Percentiles rank a stretch among this genome's conserved stretches.
Evolutionary conservation across 2,888 invertebrate species (phyloP).

Genomic region (Lasioglossum morio): DNA sequence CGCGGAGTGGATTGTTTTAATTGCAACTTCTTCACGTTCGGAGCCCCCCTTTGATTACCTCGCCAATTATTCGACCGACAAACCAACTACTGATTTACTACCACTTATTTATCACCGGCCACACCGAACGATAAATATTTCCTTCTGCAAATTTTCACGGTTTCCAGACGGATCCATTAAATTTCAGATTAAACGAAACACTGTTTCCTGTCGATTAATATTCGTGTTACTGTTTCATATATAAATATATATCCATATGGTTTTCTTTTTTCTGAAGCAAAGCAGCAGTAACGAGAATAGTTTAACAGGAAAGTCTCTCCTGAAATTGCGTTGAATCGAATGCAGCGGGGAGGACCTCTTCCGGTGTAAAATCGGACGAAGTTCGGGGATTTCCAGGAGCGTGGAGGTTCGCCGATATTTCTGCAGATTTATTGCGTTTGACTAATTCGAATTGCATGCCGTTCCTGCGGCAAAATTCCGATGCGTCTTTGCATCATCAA

Average conservation of each 20-base stretch:
- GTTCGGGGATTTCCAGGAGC: neutral
- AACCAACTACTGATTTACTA: neutral
- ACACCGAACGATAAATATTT: neutral
- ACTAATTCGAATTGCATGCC: slow-evolving; percentile 48
- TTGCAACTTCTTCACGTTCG: slow-evolving; percentile 5
- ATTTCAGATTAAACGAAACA: neutral
- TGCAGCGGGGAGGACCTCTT: too few species aligned
- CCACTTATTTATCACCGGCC: neutral
- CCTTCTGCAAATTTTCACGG: neutral
- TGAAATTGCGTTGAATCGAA: neutral
- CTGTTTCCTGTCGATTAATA: too few species aligned
- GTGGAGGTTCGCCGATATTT: slow-evolving; percentile 38
- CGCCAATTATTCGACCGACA: neutral
- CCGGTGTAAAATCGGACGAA: neutral
- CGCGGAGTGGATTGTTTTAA: slow-evolving; percentile 11
- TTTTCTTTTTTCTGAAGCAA: too few species aligned
- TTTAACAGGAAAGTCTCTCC: neutral
- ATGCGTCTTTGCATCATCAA: slow-evolving; percentile 58
- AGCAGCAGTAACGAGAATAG: too few species aligned
- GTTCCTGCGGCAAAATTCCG: slow-evolving; percentile 45
- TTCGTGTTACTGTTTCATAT: too few species aligned
- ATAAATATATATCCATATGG: too few species aligned
- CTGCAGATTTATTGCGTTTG: slow-evolving; percentile 45
- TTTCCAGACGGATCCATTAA: neutral
- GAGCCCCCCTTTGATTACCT: neutral